Percentiles rank a stretch among this genome's conserved stretches.
phyloP scores from a whole-genome alignment of 2,888 invertebrate species.

The Hypomecis punctinalis region DNA sequence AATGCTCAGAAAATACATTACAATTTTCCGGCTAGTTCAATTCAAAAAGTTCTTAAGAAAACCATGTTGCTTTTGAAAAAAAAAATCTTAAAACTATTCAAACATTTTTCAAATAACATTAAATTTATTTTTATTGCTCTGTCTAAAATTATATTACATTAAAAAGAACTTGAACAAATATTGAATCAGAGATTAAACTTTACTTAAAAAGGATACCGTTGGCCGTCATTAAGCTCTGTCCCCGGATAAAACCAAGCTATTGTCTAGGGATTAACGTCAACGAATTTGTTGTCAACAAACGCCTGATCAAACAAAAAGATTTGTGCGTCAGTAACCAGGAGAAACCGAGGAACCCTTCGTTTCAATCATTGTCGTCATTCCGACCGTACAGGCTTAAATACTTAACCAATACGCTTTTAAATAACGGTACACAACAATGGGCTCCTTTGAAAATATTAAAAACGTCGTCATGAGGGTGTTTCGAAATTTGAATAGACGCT shows the following conservation, averaged over 20 bases:
- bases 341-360: constrained; percentile 71
- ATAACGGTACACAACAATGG: constrained; percentile 54
- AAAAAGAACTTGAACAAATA: constrained; percentile 73
- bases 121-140: too few relatives aligned
- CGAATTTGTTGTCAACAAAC: constrained; percentile 82
- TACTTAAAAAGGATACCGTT: constrained; percentile 68
- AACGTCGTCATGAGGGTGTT: constrained; percentile 3
- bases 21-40: too few relatives aligned
- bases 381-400: constrained; percentile 66
- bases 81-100: too few relatives aligned
- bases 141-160: constrained; percentile 18
- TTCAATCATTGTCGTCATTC: constrained; percentile 66
- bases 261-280: constrained; percentile 83
- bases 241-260: constrained; percentile 74
- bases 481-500: background rate
- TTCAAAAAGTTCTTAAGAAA: too few relatives aligned
- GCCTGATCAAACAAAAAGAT: constrained; percentile 83
- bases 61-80: too few relatives aligned
- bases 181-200: constrained; percentile 65
- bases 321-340: constrained; percentile 64
- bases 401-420: constrained; percentile 58
- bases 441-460: constrained; percentile 39
- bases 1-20: too few relatives aligned
- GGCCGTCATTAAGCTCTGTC: constrained; percentile 63
- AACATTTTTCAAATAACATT: too few relatives aligned